Base-by-base conservation (phyloP, 2,888 invertebrate genomes). In the Spicauda simplicius region DNA sequence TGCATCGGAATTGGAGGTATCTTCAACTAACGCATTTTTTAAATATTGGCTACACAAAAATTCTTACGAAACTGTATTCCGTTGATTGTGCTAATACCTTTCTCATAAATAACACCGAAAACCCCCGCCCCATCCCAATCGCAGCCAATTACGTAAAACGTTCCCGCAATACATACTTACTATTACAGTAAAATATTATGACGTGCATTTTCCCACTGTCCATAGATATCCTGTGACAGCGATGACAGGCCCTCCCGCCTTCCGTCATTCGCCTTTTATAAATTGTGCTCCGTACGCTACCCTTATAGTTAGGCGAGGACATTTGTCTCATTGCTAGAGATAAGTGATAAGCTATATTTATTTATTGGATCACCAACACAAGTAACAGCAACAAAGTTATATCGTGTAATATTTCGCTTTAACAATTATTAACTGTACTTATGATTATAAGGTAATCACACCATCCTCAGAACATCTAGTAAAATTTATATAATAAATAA, bases 221-320 rank as follows among this genome's bases (percentile, higher is more conserved):
- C 82, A 86, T 87, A 86, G 85, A 87, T 86, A 89, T 78, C 70
- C 80, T 80, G 79, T 85, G 88, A 88, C 87, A 87, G 86, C 82
- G 86, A 84, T 90, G 91, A 91, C 90, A 87, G 88, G 85, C 85
- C 87, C 84, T 87, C 85, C 90, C 90, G 88, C 89, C 90, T 85
- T 81, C 81, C 80, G 86, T 85, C 85, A 85, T 84, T 85, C 87
- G 84, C 83, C 86, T 87, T 86, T 88, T 85, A 87, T 87, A 90
- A 92, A 88, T 90, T 88, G 88, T 83, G 78, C 77, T 77, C 78
- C 81, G 82, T 81, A 87, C 88, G 58, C 59, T 65, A 65, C 65
- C 65, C 65, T 65, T 53, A 55, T 48, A 58, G 57, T 45, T 45
- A 63, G 64, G 37, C 55, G 12, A 14, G 10, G 16, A 18, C 4